Base-by-base conservation (phyloP, 2,797 vertebrate genomes). In the Hipposideros larvatus region DNA sequence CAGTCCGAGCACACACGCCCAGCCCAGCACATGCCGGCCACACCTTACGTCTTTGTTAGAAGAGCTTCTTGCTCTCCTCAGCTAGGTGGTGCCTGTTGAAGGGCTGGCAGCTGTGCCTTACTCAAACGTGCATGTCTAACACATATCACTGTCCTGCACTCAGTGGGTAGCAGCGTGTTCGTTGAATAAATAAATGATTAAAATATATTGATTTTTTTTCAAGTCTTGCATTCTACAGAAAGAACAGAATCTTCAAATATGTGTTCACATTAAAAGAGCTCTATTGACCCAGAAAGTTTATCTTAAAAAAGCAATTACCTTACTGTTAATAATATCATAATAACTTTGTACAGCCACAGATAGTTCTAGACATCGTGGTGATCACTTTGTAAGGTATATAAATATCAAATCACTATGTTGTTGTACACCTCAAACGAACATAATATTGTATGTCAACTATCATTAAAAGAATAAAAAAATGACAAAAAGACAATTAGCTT, bases 1-100 rank as follows among this genome's bases (percentile, higher is more conserved):
- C 10, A 13, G 7, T 19, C 73, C 43, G 22, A 34, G 24, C 7
- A 4, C 8, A 24, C n/a, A 15, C 15, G 0, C 2, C 1, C 10
- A 31, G 31, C 19, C 74, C 16, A 1, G 22, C 43, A 43, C 34
- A 59, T 1, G 31, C 1, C 9, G 9, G 9, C 43, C 78, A 65
- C 48, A 37, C 31, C 43, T 77, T 31, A 2, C 31, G 13, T 59
- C 80, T 63, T 55, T 41, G 63, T 65, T 21, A 41, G 59, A n/a
- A 43, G 48, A 61, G 28, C 7, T 0, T 46, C 41, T 4, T 3
- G 2, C 41, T 8, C 51, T 68, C 57, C 10, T 10, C 21, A 1
- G 2, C 65, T 11, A 48, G 65, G 71, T 1, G 18, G n/a, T 11
- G 24, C 34, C 11, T 8, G 37, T 19, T 53, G 63, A 22, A 11